Evolutionary conservation across 2,888 invertebrate genomes (phyloP), one percentile per base, ranked within the genome.

Genomic region (Dryadula phaetusa): DNA sequence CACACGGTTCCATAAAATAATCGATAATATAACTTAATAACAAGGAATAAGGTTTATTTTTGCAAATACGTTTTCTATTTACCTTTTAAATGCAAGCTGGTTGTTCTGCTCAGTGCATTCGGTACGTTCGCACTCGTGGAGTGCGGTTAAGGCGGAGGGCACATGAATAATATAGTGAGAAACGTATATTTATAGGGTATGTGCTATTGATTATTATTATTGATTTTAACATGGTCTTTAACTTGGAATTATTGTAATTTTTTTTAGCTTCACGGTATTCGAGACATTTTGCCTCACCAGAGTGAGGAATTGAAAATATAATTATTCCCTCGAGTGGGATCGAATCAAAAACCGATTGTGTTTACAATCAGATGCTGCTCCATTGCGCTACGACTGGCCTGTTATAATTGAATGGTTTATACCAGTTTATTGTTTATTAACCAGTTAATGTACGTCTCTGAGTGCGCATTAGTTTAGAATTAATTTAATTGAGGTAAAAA

Each of bases 71-170:
- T 37, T 25, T 10, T 28, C 53, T 46, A 53, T 61, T 64, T 64
- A 40, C 47, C 22, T 34, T 16, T 64, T 44, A 42, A 34, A 42
- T 8, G 34, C 22, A 32, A 32, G 47, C 34, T 49, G 60, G 53
- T 40, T 25, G 52, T 60, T 44, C 37, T 37, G 20, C 62, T 62
- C 28, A 49, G 73, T 73, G 68, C 73, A 69, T 64, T 73, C 62
- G 28, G 73, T 73, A 65, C 73, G 64, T n/a, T 53, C 37, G 70
- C 34, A 70, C 73, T 66, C 37, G 32, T 3, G 44, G 64, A 42
- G 63, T 71, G 69, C 66, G 16, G 40, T 32, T 46, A 44, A 64
- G 54, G 54, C 70, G 56, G 25, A 52, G 64, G 34, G 10, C 46
- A 46, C 34, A 64, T 34, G n/a, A 40, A 10, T 16, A 10, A 28